Evolutionary conservation across 2,888 invertebrate species (phyloP), one percentile per base, ranked within the genome.

Genomic region (Lasioglossum villosulum): DNA sequence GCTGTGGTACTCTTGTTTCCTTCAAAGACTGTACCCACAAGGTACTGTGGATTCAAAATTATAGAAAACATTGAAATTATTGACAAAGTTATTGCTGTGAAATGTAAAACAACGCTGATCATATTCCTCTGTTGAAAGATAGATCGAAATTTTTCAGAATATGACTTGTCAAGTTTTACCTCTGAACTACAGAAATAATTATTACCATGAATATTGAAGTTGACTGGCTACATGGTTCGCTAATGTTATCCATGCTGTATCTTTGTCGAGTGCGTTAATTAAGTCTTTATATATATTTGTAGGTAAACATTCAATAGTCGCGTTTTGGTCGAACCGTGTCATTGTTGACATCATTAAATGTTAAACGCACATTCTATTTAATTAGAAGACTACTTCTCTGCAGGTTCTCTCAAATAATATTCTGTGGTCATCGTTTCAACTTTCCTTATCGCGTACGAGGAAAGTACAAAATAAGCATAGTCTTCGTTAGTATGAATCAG

Each of bases 241-340:
- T 23, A 94, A 81, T 14, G 59, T 80, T 74, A 83, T 90, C 94
- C 94, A 94, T 76, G 73, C 75, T 19, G 88, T 80, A 70, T 93
- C 78, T 48, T 88, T 88, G 59, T 90, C 87, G 10, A 94, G 84
- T 80, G 91, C 92, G 37, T 82, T 73, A 6, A 93, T 72, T 56
- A 94, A 86, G 79, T 93, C 92, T n/a, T 89, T 90, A 30, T 93
- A 89, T 14, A 90, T 75, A 34, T 75, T 71, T 23, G 76, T 56
- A 71, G 94, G 93, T 77, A 94, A 83, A 70, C 78, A 74, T 63
- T 91, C 89, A 23, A 94, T 82, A n/a, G 80, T 84, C 42, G 91
- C 71, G 34, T 93, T 85, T 75, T 92, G 87, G 23, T 91, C 84
- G 27, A 90, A 90, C 76, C 78, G 85, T 68, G 86, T 87, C 94